Conservation (phyloP, 2,888 invertebrate species). For the Achlya flavicornis region DNA sequence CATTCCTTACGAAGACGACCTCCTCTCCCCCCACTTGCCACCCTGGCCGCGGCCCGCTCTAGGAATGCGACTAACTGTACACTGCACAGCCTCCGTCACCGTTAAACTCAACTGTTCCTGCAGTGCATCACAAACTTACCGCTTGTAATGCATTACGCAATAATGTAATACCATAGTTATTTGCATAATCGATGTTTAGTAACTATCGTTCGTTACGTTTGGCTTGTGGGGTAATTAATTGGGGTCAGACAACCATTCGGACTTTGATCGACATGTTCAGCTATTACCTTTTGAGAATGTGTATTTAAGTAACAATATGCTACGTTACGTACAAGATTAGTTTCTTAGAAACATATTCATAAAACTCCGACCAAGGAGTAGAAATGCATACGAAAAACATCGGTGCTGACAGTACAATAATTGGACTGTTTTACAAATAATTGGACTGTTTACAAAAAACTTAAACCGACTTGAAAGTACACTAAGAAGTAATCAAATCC, state of each 20-base stretch:
- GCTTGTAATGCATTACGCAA: constrained; percentile 52
- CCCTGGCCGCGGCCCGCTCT: constrained; percentile 51
- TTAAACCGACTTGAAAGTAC: too few species aligned
- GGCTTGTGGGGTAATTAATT: neutral
- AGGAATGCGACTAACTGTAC: constrained; percentile 78
- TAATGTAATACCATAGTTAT: constrained; percentile 47
- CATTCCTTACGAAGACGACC: constrained; percentile 43
- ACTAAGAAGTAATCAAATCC: too few species aligned
- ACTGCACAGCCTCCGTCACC: constrained; percentile 72
- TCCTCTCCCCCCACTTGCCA: constrained; percentile 22
- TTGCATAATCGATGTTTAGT: constrained; percentile 31
- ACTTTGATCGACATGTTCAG: constrained; percentile 3
- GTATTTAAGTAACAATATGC: neutral
- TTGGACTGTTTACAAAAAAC: too few species aligned
- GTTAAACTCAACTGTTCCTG: constrained; percentile 69
- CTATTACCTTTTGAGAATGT: neutral
- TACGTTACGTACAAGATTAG: neutral
- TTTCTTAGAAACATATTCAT: neutral
- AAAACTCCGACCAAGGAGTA: neutral
- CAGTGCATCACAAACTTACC: constrained; percentile 52
- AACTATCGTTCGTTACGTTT: neutral
- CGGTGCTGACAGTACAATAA: too few species aligned
- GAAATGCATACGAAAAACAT: neutral
- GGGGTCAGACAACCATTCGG: neutral
- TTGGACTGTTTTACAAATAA: too few species aligned